Conservation (phyloP, 2,888 invertebrate genomes). For the Apodemia hepburni region DNA sequence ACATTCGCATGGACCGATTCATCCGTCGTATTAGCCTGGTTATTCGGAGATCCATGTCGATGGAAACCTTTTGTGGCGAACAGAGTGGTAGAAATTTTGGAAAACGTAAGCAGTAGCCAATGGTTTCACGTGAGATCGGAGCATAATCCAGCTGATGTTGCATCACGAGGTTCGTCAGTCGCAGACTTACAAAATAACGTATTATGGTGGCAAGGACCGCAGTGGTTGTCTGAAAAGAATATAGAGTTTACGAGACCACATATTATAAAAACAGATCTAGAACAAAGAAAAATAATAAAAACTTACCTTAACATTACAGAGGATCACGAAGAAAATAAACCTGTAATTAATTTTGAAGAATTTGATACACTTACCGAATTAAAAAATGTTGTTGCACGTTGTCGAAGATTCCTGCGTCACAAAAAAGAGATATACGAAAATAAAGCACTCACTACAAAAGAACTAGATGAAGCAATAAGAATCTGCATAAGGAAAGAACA, state of each 20-base stretch:
- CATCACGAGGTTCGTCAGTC: background rate
- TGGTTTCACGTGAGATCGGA: background rate
- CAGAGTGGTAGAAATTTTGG: background rate
- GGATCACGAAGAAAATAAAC: background rate
- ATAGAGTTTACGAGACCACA: background rate
- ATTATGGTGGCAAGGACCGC: background rate
- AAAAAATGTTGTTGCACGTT: no score
- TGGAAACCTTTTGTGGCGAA: background rate
- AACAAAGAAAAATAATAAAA: background rate
- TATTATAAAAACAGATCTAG: background rate
- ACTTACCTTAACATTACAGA: background rate
- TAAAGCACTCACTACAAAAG: no score
- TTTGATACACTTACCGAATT: no score
- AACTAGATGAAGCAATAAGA: no score
- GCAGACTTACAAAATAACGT: background rate
- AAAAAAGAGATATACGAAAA: no score
- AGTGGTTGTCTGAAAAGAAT: background rate
- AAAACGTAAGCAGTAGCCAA: background rate
- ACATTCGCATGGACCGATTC: background rate
- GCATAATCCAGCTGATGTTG: background rate
- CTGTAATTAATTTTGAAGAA: no score
- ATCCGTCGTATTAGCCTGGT: background rate
- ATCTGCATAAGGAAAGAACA: no score
- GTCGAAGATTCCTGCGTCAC: no score
- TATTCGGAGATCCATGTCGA: background rate